Base-by-base conservation (phyloP, 2,113 vertebrate genomes). In the Cavia aperea region DNA sequence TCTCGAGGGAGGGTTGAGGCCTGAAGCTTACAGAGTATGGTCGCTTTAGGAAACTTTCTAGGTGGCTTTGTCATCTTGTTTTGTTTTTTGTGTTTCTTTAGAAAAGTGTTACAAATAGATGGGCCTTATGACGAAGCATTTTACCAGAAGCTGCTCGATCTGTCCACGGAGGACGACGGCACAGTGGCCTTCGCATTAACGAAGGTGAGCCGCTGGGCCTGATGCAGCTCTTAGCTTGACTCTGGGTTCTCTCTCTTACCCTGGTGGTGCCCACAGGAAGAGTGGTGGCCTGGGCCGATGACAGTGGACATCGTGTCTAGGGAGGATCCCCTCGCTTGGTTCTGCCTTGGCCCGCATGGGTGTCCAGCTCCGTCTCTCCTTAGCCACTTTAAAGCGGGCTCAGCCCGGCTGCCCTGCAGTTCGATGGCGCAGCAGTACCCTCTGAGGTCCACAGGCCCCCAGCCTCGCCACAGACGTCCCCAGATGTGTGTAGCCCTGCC, bases 111-210 rank as follows among this genome's bases (percentile, higher is more conserved):
- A 4, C 99, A 99, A 97, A 97, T 99, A 36, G 99, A 99, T 70
- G 99, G 99, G 5, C 99, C 99, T 88, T 99, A 99, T 89, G 97
- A 99, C 36, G 98, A 98, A 94, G 97, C 95, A 0, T 99, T 99
- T 95, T 98, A 99, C 56, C 98, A 99, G 97, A 99, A 98, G 94
- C 96, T 99, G 92, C 98, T 98, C 70, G 99, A 98, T 73, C 97
- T 98, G 90, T 98, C 98, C 5, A 58, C 96, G 0, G 99, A 99
- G 96, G 99, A 99, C 1, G 98, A 99, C 0, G 98, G 98, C 72
- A 99, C 99, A 0, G 97, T 99, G 96, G 98, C 98, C 0, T 99
- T 98, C 51, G 99, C 99, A 0, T 96, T 98, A 21, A 98, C 98
- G 23, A 99, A 99, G 99, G 99, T 99, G 95, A 82, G 84, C 12